Percentiles rank a stretch among this genome's conserved stretches.
These are phyloP conservation scores for Columbina picui DNA, from an alignment of 2,113 vertebrate species.

Conservation along the genomic window DNA sequence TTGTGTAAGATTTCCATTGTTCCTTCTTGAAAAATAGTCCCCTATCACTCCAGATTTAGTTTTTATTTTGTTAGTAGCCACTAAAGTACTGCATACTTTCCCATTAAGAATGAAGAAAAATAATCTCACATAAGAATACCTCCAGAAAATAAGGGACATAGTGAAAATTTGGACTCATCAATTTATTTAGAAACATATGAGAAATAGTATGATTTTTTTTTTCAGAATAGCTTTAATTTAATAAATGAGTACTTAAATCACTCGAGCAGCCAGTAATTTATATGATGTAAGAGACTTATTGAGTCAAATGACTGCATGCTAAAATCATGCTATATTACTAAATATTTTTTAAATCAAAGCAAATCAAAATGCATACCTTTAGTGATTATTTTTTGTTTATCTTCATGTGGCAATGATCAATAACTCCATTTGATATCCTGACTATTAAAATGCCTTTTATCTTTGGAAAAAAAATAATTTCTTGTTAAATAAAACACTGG, in stretches of 20 bases:
- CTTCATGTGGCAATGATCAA: neutral
- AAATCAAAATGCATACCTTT: neutral
- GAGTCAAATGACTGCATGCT: neutral
- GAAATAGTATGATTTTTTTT: neutral
- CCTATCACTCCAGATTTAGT: neutral
- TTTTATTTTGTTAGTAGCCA: neutral
- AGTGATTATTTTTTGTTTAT: neutral
- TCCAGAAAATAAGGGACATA: neutral
- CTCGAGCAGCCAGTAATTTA: neutral
- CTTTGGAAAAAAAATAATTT: neutral
- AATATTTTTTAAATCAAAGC: neutral
- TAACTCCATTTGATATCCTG: neutral
- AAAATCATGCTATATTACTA: neutral
- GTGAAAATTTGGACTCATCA: neutral
- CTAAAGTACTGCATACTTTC: neutral
- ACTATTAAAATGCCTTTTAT: neutral
- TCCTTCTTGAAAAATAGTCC: neutral
- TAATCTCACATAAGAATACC: neutral
- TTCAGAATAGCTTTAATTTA: neutral
- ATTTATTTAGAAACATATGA: neutral
- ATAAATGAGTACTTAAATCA: neutral
- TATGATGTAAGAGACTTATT: neutral
- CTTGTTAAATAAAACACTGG: neutral
- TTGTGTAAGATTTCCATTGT: neutral
- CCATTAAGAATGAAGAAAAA: neutral